A percentile compares a stretch with the other conserved stretches of the same genome.
Conservation (phyloP, 2,888 invertebrate species). For the Caenorhabditis angaria region DNA sequence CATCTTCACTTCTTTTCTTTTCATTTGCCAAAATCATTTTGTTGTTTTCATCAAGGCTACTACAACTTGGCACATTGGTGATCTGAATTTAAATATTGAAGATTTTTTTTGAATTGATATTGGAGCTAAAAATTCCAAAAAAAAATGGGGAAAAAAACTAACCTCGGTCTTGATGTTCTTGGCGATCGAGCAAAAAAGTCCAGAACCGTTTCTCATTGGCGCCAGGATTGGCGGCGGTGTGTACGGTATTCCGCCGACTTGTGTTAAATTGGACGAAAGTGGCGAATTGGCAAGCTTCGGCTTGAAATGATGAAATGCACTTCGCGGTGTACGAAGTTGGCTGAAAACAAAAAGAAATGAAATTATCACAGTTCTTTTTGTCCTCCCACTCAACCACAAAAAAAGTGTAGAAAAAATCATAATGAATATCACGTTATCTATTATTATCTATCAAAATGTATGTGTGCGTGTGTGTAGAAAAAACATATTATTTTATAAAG, state of each 20-base stretch:
- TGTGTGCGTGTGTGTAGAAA: too few species aligned
- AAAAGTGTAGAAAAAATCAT: neutral
- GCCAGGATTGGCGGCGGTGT: slow-evolving; percentile 94
- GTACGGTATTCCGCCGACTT: slow-evolving; percentile 76
- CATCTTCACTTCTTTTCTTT: slow-evolving; percentile 36
- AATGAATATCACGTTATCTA: too few species aligned
- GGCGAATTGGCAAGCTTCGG: slow-evolving; percentile 6
- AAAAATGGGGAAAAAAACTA: neutral
- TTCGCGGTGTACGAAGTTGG: slow-evolving; percentile 52
- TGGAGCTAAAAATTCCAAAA: too few species aligned
- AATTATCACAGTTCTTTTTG: too few species aligned
- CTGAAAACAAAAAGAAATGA: slow-evolving; percentile 34
- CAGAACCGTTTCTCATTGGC: slow-evolving; percentile 87
- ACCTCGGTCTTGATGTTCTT: slow-evolving; percentile 17
- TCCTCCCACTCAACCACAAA: neutral
- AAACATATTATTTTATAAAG: too few species aligned
- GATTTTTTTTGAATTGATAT: too few species aligned
- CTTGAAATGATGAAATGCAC: neutral
- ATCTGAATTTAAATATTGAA: too few species aligned
- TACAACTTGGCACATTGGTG: slow-evolving; percentile 8
- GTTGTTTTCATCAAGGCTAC: neutral
- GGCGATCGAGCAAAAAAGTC: slow-evolving; percentile 79
- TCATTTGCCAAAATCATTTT: slow-evolving; percentile 13
- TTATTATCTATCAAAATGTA: too few species aligned
- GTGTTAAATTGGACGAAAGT: slow-evolving; percentile 11